phyloP scores from a whole-genome alignment of 2,797 vertebrate genomes.

The Chloroceryle amazona region DNA sequence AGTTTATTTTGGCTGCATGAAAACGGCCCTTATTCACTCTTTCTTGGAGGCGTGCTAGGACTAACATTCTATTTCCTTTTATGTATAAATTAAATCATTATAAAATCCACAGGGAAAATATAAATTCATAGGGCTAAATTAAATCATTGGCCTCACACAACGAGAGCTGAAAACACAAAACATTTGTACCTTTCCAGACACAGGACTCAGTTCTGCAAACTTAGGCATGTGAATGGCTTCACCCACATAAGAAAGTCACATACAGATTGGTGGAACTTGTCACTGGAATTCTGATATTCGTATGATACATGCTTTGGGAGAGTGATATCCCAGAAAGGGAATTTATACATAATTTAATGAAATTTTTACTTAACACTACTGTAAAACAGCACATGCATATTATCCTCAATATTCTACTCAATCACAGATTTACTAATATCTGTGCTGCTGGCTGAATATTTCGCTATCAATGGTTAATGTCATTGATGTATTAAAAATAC shows the following conservation, averaged over 20 bases:
- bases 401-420: neutral
- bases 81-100: conserved; percentile 62
- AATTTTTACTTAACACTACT: neutral
- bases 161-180: conserved; percentile 17
- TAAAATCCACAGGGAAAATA: conserved; percentile 44
- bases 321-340: neutral
- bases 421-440: neutral
- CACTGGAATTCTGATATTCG: neutral
- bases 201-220: neutral
- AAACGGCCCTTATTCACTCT: conserved; percentile 47
- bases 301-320: neutral
- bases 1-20: conserved; percentile 68
- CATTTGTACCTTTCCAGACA: neutral
- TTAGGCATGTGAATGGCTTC: neutral
- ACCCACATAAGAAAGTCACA: neutral
- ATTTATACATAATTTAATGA: neutral
- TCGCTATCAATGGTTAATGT: rapidly evolving
- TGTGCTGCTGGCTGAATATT: neutral
- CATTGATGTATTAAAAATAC: neutral
- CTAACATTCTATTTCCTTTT: conserved; percentile 59
- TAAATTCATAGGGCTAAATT: neutral
- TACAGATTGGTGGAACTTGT: neutral
- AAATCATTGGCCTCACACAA: conserved; percentile 44
- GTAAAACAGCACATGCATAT: neutral
- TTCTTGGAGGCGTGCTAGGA: conserved; percentile 36